Base-by-base conservation (phyloP, 2,113 vertebrate genomes). In the Hiodon alosoides region DNA sequence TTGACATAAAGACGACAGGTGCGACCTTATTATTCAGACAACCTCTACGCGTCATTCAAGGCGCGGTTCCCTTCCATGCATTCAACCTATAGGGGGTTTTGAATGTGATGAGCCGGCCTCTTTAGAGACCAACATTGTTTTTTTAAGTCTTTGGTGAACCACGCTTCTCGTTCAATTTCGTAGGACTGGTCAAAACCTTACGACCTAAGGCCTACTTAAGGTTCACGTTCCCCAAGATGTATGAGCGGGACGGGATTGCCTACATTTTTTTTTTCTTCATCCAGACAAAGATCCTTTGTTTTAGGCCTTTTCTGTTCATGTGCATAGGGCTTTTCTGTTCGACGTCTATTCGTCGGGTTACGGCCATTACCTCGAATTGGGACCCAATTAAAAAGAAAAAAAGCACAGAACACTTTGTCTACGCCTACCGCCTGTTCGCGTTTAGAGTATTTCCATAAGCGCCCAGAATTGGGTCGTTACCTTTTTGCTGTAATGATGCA, bases 321-420 rank as follows among this genome's bases (percentile, higher is more conserved):
- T 64, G 64, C 53, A 50, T 31, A 31, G 31, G 31, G 31, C 31
- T 31, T 31, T 71, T 61, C 73, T 61, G 65, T 31, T 31, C 31
- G 65, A 51, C 57, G 65, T 68, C 54, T n/a, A n/a, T 16, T 46
- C 68, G 51, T 13, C 53, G 6, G 65, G 55, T 77, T 71, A 74
- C 60, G 79, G 67, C 66, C 76, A 73, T 64, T 72, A 73, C 58
- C 68, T 74, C 75, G 62, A 51, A 69, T 61, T 70, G 62, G 72
- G 67, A 66, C 67, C 77, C 74, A 81, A 85, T 80, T 83, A 79
- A 81, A 80, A 77, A 62, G 59, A 11, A 69, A 77, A 73, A 8
- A 59, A 71, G 59, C 52, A 13, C 48, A 59, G 73, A 75, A 59
- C 65, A 58, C 64, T 51, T 54, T 79, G 83, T 76, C 73, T 69